Conservation (phyloP, 2,888 invertebrate genomes). For the Limnephilus marmoratus region DNA sequence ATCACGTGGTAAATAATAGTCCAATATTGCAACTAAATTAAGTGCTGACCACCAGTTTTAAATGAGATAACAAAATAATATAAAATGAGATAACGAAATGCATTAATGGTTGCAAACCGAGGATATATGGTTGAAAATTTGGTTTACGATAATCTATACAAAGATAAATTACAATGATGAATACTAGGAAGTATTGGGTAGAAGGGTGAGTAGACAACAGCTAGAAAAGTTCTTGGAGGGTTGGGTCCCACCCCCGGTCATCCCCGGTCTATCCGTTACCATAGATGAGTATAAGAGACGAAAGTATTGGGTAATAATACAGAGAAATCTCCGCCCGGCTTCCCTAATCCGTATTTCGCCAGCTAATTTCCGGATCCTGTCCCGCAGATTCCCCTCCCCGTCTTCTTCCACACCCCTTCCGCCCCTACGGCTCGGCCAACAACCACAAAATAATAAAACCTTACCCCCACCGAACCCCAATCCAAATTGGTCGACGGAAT, state of each 20-base stretch:
- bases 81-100: neutral
- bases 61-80: neutral
- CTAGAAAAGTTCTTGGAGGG: neutral
- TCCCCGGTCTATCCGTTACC: constrained; percentile 8
- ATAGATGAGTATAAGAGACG: constrained; percentile 29
- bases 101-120: neutral
- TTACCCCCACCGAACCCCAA: constrained; percentile 28
- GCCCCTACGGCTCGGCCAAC: constrained; percentile 21
- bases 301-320: constrained; percentile 33
- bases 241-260: neutral
- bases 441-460: constrained; percentile 48
- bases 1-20: neutral
- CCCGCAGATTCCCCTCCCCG: constrained; percentile 54
- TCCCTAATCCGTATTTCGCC: constrained; percentile 62
- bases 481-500: constrained; percentile 46
- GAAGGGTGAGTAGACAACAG: neutral
- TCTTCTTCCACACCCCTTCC: constrained; percentile 46
- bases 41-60: neutral
- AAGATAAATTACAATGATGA: constrained; percentile 12
- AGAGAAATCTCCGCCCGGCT: constrained; percentile 37
- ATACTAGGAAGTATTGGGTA: neutral
- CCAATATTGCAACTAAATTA: neutral
- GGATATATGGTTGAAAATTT: neutral
- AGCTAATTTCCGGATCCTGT: constrained; percentile 64
- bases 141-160: neutral